A percentile compares a stretch with the other conserved stretches of the same genome.
These are phyloP conservation scores for Schrankia costaestrigalis DNA, from an alignment of 2,888 invertebrate species.

Conservation along the genomic window DNA sequence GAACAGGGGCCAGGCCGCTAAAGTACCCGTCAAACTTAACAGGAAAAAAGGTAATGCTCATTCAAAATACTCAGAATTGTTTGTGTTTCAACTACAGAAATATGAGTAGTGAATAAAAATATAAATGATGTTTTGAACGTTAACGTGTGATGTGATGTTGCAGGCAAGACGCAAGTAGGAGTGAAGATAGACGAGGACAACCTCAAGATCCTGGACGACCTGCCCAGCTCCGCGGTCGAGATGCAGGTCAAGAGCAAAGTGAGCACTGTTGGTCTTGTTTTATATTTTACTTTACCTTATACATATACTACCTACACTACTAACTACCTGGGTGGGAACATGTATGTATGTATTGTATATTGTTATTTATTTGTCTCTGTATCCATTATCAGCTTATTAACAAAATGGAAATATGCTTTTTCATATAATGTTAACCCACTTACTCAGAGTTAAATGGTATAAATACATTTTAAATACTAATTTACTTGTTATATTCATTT, in stretches of 20 bases:
- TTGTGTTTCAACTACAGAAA: not conserved
- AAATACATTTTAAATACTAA: no score
- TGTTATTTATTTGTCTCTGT: no score
- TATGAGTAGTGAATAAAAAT: not conserved
- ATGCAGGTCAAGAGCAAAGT: constrained; percentile 97
- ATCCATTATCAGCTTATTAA: no score
- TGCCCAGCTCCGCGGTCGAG: constrained; percentile 96
- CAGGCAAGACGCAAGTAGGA: constrained; percentile 83
- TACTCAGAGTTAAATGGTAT: no score
- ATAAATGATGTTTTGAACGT: not conserved
- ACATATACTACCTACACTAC: no score
- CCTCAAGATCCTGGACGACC: constrained; percentile 91
- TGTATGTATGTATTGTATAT: not conserved
- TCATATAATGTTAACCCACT: no score
- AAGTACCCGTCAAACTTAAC: constrained; percentile 60
- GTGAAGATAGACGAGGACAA: constrained; percentile 90
- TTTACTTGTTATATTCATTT: no score
- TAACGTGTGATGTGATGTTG: not conserved
- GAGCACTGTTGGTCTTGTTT: constrained; percentile 43
- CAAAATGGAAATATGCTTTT: no score
- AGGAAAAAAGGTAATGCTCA: constrained; percentile 67
- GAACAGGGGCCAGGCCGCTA: constrained; percentile 48
- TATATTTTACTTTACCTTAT: no score
- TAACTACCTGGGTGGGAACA: no score
- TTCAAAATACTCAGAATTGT: no score